phyloP scores from a whole-genome alignment of 2,797 vertebrate genomes.

The Brachyalestes nurse region DNA sequence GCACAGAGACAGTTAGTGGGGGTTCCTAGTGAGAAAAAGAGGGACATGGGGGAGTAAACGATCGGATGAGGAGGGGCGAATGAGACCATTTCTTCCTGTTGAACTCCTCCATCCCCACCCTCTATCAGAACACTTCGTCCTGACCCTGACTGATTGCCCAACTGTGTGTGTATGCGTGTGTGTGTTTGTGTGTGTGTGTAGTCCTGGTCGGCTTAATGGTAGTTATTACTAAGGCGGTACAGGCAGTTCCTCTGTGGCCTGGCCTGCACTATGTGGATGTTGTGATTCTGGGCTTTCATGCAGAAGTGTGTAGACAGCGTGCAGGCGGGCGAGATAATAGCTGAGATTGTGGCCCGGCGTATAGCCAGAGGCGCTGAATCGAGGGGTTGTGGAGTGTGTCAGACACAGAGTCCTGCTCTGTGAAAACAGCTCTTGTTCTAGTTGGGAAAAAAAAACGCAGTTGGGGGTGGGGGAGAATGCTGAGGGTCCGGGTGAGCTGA shows the following conservation, averaged over 20 bases:
- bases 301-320: conserved; percentile 45
- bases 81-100: conserved; percentile 40
- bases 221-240: conserved; percentile 17
- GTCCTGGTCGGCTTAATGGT: conserved; percentile 18
- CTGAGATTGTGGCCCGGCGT: conserved; percentile 47
- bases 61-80: conserved; percentile 30
- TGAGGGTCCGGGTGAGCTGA: conserved; percentile 54
- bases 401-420: conserved; percentile 70
- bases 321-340: conserved; percentile 43
- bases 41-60: conserved; percentile 27
- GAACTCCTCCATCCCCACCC: conserved; percentile 27
- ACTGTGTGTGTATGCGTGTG: neutral
- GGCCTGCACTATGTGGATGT: conserved; percentile 33
- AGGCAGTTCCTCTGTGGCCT: conserved; percentile 8
- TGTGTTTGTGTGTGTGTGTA: conserved; percentile 20
- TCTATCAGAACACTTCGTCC: conserved; percentile 17
- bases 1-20: conserved; percentile 19
- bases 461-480: conserved; percentile 57
- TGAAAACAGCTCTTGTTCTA: conserved; percentile 78
- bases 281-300: conserved; percentile 41
- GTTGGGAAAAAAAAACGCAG: conserved; percentile 42
- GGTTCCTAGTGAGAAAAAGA: conserved; percentile 38
- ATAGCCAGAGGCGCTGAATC: conserved; percentile 67
- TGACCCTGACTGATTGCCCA: conserved; percentile 15
- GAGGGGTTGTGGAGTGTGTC: conserved; percentile 75